phyloP scores from a whole-genome alignment of 2,888 invertebrate genomes.

The Dyspetes luteomarginatus region DNA sequence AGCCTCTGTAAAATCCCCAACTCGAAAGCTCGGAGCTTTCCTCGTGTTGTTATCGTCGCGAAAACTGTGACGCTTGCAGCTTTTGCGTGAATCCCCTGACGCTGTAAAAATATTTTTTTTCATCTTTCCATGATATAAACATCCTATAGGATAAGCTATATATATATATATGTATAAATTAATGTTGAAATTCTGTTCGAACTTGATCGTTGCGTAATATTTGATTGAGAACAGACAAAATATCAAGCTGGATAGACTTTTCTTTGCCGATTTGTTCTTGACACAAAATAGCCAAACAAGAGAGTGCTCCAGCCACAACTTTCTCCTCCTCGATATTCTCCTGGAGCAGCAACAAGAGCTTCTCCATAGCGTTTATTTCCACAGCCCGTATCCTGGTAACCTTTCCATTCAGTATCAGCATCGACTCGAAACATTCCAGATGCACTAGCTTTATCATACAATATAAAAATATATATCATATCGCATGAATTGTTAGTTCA shows the following conservation, averaged over 20 bases:
- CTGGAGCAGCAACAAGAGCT: conserved; percentile 75
- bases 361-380: conserved; percentile 79
- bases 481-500: conserved; percentile 19
- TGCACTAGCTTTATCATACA: conserved; percentile 72
- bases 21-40: conserved; percentile 68
- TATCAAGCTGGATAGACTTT: conserved; percentile 78
- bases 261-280: conserved; percentile 79
- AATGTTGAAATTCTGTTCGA: conserved; percentile 27
- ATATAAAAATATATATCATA: conserved; percentile 11
- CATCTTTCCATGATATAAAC: neutral
- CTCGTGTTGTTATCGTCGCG: conserved; percentile 70
- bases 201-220: conserved; percentile 79
- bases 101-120: conserved; percentile 64
- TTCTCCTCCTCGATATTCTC: conserved; percentile 70
- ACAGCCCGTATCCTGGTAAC: conserved; percentile 76
- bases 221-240: conserved; percentile 77
- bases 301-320: conserved; percentile 76
- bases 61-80: conserved; percentile 70
- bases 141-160: too few relatives aligned
- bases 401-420: conserved; percentile 81
- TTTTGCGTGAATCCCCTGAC: conserved; percentile 65
- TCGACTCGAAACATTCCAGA: conserved; percentile 79
- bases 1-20: conserved; percentile 69
- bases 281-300: conserved; percentile 79
- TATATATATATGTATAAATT: conserved; percentile 28